phyloP scores from a whole-genome alignment of 2,888 invertebrate species.

The Agrochola circellaris region DNA sequence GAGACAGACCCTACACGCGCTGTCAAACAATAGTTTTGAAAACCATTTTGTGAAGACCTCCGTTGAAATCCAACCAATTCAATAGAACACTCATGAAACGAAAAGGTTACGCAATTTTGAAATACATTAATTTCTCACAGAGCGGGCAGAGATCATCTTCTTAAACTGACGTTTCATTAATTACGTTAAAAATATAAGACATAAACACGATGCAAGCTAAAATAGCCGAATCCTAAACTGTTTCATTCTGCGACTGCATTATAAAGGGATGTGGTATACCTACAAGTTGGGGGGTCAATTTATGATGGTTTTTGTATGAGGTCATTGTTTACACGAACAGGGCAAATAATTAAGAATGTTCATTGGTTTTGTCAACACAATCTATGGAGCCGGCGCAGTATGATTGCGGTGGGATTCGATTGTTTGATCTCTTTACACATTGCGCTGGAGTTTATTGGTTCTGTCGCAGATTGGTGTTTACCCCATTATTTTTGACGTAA shows the following conservation, averaged over 20 bases:
- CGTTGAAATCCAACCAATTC: constrained; percentile 18
- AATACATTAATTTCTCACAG: background rate
- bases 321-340: constrained; percentile 87
- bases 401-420: constrained; percentile 81
- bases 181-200: background rate
- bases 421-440: constrained; percentile 81
- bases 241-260: background rate
- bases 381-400: constrained; percentile 74
- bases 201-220: background rate
- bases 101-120: background rate
- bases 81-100: background rate
- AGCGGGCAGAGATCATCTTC: accelerated
- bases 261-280: constrained; percentile 18
- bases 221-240: background rate
- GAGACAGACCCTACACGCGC: constrained; percentile 83
- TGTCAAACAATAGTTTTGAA: constrained; percentile 84
- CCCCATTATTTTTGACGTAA: constrained; percentile 63
- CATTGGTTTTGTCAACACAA: constrained; percentile 89
- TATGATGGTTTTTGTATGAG: constrained; percentile 75
- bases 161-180: background rate
- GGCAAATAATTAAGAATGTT: constrained; percentile 90
- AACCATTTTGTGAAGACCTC: constrained; percentile 70
- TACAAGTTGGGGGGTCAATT: constrained; percentile 67
- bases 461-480: constrained; percentile 67
- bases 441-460: constrained; percentile 79